A percentile compares a stretch with the other conserved stretches of the same genome.
phyloP scores from a whole-genome alignment of 1,140 invertebrate genomes.

The Aradophagus sp. region DNA sequence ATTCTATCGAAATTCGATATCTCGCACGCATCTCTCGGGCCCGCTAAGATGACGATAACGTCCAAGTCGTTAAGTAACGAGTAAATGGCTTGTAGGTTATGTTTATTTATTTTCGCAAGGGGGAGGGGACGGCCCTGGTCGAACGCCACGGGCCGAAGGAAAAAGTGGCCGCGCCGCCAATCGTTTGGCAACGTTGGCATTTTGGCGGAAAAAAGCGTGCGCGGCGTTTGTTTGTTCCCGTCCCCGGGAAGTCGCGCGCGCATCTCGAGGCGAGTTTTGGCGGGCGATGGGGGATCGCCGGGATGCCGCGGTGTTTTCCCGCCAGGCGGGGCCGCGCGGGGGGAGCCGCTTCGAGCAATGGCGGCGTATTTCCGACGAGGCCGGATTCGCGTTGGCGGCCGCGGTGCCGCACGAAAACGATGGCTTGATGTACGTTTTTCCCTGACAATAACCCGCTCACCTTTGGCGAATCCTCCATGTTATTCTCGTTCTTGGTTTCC shows the following conservation, averaged over 20 bases:
- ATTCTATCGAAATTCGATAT: too few relatives aligned
- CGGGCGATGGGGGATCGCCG: slow-evolving; percentile 9
- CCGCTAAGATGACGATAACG: too few relatives aligned
- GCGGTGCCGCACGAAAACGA: slow-evolving; percentile 69
- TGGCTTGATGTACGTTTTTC: slow-evolving; percentile 68
- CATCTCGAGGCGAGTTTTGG: slow-evolving; percentile 10
- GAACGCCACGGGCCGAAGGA: not conserved
- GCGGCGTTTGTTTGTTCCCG: too few relatives aligned
- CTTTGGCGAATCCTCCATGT: slow-evolving; percentile 72
- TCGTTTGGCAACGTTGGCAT: not conserved
- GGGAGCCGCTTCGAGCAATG: slow-evolving; percentile 4
- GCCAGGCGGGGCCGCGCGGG: not conserved
- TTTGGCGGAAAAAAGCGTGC: not conserved
- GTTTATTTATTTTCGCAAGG: slow-evolving; percentile 11
- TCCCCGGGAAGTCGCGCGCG: too few relatives aligned
- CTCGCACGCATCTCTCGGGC: too few relatives aligned
- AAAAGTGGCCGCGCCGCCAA: not conserved
- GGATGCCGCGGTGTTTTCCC: slow-evolving; percentile 13
- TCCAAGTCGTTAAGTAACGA: too few relatives aligned
- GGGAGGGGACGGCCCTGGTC: not conserved
- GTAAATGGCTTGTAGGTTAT: slow-evolving; percentile 13
- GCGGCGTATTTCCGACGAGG: slow-evolving; percentile 32
- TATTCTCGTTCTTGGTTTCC: slow-evolving; percentile 75
- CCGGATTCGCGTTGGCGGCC: slow-evolving; percentile 50
- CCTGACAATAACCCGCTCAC: slow-evolving; percentile 60